phyloP scores from a whole-genome alignment of 2,113 vertebrate species.

The Zapus hudsonius region DNA sequence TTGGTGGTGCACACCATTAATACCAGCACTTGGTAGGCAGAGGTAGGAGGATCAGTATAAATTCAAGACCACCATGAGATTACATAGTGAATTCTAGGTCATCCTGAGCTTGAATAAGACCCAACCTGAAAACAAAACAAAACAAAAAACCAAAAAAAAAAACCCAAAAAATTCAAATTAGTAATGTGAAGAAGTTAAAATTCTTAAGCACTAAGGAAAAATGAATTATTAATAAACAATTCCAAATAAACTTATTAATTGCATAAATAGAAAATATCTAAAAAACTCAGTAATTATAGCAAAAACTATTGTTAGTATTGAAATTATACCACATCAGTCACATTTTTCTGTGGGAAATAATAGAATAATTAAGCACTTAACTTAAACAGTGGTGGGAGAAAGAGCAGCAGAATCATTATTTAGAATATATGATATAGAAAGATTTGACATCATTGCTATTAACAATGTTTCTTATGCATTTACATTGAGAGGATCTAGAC shows the following conservation, averaged over 20 bases:
- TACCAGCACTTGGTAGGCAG: too few species aligned
- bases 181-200: background rate
- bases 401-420: background rate
- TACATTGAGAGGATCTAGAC: background rate
- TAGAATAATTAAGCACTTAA: background rate
- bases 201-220: conserved; percentile 22
- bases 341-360: background rate
- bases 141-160: too few species aligned
- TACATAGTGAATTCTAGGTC: too few species aligned
- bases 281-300: background rate
- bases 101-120: too few species aligned
- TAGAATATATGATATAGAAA: background rate
- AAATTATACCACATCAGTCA: background rate
- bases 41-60: too few species aligned
- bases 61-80: too few species aligned
- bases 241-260: background rate
- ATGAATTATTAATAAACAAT: background rate
- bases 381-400: background rate
- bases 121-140: too few species aligned
- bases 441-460: background rate
- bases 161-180: too few species aligned
- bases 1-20: too few species aligned
- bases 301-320: background rate
- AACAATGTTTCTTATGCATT: conserved; percentile 18
- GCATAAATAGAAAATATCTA: too few species aligned